Conservation (phyloP, 2,888 invertebrate genomes). For the Caenorhabditis sp. region DNA sequence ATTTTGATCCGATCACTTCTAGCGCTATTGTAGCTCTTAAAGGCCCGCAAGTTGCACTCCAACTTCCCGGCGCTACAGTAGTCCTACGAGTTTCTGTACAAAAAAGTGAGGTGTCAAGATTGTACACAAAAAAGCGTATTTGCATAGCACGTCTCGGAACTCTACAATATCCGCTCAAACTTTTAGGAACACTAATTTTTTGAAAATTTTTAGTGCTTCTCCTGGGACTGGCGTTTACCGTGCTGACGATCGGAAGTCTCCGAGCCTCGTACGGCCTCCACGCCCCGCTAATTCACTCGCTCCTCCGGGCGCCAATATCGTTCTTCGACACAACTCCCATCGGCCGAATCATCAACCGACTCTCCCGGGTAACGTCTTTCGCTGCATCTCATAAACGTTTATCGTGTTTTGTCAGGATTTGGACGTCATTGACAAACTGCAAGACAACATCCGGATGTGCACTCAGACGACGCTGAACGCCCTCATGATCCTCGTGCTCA, state of each 20-base stretch:
- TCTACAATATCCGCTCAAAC: too few relatives aligned
- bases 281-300: conserved; percentile 70
- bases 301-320: conserved; percentile 77
- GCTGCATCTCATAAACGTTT: too few relatives aligned
- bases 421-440: conserved; percentile 72
- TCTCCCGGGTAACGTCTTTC: conserved; percentile 57
- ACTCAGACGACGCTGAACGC: conserved; percentile 57
- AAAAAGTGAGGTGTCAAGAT: too few relatives aligned
- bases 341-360: conserved; percentile 78
- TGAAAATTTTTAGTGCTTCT: conserved; percentile 66
- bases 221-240: conserved; percentile 58
- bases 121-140: too few relatives aligned
- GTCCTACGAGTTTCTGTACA: too few relatives aligned
- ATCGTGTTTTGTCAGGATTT: conserved; percentile 69
- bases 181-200: too few relatives aligned
- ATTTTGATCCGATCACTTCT: too few relatives aligned
- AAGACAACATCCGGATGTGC: conserved; percentile 64
- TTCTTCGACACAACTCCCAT: conserved; percentile 79
- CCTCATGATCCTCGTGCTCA: conserved; percentile 58
- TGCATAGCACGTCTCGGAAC: background rate
- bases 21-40: too few relatives aligned
- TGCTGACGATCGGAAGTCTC: conserved; percentile 60
- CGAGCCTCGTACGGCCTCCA: conserved; percentile 73
- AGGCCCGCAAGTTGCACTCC: too few relatives aligned
- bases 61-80: too few relatives aligned